phyloP scores from a whole-genome alignment of 2,113 vertebrate genomes.

The Pristiophorus japonicus region DNA sequence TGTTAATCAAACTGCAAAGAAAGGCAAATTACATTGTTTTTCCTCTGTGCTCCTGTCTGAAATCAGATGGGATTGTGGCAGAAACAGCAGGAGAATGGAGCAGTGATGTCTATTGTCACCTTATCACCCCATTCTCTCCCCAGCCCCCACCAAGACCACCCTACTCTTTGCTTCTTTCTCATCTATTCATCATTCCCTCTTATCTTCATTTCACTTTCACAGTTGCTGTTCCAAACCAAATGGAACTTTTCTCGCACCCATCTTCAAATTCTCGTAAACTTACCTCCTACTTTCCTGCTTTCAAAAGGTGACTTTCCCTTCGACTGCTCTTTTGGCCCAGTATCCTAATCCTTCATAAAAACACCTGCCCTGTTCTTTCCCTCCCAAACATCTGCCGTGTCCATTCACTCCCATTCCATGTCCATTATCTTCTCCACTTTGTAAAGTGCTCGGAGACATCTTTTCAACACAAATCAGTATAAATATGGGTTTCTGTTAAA shows the following conservation, averaged over 20 bases:
- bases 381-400: not conserved
- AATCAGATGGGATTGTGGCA: not conserved
- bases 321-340: not conserved
- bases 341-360: not conserved
- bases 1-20: not conserved
- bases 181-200: not conserved
- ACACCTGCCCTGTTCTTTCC: not conserved
- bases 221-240: not conserved
- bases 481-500: not conserved
- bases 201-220: not conserved
- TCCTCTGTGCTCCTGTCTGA: not conserved
- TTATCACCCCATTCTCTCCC: not conserved
- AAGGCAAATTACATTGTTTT: not conserved
- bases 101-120: not conserved
- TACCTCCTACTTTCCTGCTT: not conserved
- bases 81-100: not conserved
- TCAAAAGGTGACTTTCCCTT: not conserved
- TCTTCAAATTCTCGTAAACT: not conserved
- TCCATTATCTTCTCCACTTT: not conserved
- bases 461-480: not conserved
- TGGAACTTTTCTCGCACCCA: too few relatives aligned
- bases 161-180: too few relatives aligned
- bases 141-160: not conserved
- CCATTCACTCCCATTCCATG: not conserved
- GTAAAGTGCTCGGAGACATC: not conserved